Base-by-base conservation (phyloP, 2,888 invertebrate species). In the Yponomeuta sedellus region DNA sequence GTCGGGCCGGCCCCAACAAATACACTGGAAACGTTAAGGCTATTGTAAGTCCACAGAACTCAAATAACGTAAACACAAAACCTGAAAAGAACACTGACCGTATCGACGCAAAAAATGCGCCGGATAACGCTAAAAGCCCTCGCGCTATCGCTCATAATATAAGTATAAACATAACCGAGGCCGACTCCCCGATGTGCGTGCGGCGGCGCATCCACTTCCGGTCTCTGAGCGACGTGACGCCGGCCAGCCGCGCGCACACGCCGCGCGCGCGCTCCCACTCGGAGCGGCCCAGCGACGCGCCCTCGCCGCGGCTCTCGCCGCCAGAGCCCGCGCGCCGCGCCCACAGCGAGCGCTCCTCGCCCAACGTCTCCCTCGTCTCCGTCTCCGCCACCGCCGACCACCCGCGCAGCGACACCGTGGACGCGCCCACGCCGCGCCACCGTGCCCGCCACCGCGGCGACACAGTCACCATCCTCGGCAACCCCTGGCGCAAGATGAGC, bases 1-100 rank as follows among this genome's bases (percentile, higher is more conserved):
- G 83, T 72, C 78, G 89, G 89, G 83, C 90, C 90, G 89, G 90
- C 90, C 90, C 90, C 89, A 83, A 73, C 77, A 89, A 89, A 84
- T 85, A 86, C 73, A 76, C 79, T 20, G 71, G 73, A 39, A 83
- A 78, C 70, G 72, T 73, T 67, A 81, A 77, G 68, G 78, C 77
- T 70, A 74, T 79, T 71, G 75, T 75, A 71, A 80, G 79, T 76
- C 81, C 82, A 64, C 77, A 75, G 71, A 75, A 75, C 70, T 70
- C 72, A 68, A 75, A 73, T 69, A 78, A 77, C 71, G 73, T 71
- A 68, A 79, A 75, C 67, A 77, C 75, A 73, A 73, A 72, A 70
- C 71, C 75, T 70, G 78, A 82, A 73, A 78, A 76, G 71, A 76
- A 76, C 69, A 70, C 71, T 68, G 67, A 71, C 65, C 69, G 69